Evolutionary conservation across 2,888 invertebrate species (phyloP), one percentile per base, ranked within the genome.

Genomic region (Megamerina dolium): DNA sequence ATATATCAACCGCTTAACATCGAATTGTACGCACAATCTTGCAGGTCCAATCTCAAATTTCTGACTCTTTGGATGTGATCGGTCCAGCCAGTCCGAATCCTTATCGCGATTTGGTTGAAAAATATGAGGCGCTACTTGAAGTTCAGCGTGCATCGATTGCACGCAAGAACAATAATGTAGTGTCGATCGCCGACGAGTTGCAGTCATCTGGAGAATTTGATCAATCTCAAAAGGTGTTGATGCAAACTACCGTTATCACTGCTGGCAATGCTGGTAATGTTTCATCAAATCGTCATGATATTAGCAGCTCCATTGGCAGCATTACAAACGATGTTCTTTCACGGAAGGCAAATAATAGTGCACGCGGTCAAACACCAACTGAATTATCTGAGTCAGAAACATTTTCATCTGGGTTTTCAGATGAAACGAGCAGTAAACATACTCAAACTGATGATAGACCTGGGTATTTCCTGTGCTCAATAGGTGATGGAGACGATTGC

Each of bases 361-460:
- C 74, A 45, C 72, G 73, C 46, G 83, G 85, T 12, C 80, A 81
- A 52, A 87, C 87, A 2, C 87, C 87, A 1, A 81, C 82, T 0
- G 88, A 87, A 66, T 87, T 87, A 60, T 88, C 87, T 1, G 88
- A 88, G 67, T 84, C 87, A 2, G 89, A 88, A 66, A 88, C 89
- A 0, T 85, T 85, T 17, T 87, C 87, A 13, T 88, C 88, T 1
- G 87, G 86, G 9, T 89, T 85, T 64, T 81, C 84, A 1, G 90
- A 89, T 60, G 89, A 89, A 67, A 87, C 85, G 2, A 83, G 84
- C 66, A 87, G 86, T 67, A 88, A 87, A 63, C 77, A 77, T 3
- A 89, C 89, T 4, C 89, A 90, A 63, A 90, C 89, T 1, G 88
- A 88, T 49, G 78, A 79, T 48, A 75, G 84, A 10, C 82, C 84